These are phyloP conservation scores for Temnothorax nylanderi DNA, from an alignment of 1,140 invertebrate genomes.

Conservation along the genomic window DNA sequence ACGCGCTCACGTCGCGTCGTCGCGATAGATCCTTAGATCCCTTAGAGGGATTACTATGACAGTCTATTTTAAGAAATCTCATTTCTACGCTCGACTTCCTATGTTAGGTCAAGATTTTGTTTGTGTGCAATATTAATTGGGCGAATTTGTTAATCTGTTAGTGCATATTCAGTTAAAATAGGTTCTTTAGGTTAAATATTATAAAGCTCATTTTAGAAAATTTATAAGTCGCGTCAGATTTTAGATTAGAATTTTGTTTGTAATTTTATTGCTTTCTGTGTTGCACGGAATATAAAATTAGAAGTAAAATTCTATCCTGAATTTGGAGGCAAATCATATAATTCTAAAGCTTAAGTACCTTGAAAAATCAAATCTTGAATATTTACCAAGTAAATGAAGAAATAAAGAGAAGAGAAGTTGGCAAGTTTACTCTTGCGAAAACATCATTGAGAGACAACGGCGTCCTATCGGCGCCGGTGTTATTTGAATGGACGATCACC, in stretches of 20 bases:
- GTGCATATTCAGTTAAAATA: background rate
- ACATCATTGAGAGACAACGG: constrained; percentile 12
- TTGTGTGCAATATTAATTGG: background rate
- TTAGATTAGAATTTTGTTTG: background rate
- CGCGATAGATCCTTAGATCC: background rate
- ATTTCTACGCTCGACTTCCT: background rate
- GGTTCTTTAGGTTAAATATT: background rate
- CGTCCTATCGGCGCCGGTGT: background rate
- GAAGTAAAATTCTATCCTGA: background rate
- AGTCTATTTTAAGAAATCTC: background rate
- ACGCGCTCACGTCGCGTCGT: too few relatives aligned
- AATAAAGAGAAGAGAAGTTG: too few relatives aligned
- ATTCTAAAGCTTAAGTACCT: background rate
- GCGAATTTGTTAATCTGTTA: background rate
- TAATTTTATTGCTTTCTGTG: background rate
- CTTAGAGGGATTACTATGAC: background rate
- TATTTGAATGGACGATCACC: constrained; percentile 29
- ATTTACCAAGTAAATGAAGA: background rate
- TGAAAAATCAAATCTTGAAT: background rate
- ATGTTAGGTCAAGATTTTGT: background rate
- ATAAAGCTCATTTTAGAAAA: background rate
- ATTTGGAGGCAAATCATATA: background rate
- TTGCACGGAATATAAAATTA: background rate
- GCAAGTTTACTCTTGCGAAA: background rate
- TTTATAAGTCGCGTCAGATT: background rate